Evolutionary conservation across 2,113 vertebrate species (phyloP).

Genomic region (Grammomys dolichurus): DNA sequence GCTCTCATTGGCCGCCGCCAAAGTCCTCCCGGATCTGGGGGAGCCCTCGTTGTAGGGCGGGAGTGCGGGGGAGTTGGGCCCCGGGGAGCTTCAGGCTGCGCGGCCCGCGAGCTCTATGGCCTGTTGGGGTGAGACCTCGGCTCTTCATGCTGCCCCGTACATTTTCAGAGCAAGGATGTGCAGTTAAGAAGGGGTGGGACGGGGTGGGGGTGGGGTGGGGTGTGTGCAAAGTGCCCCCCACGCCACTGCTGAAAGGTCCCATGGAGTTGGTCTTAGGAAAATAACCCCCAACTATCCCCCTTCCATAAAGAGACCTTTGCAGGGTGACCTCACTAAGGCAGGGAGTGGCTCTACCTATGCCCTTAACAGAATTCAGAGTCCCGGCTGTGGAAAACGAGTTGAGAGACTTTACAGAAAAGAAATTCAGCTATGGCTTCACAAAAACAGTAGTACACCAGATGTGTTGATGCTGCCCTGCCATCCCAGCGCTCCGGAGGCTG

Average conservation of each 20-base stretch:
- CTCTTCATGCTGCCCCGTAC: not conserved
- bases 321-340: not conserved
- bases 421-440: not conserved
- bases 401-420: not conserved
- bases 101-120: constrained; percentile 38
- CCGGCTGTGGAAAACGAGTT: not conserved
- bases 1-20: constrained; percentile 72
- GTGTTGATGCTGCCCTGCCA: too few relatives aligned
- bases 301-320: not conserved
- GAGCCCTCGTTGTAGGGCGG: constrained; percentile 72
- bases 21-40: constrained; percentile 71
- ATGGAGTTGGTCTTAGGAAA: constrained; percentile 21
- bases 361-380: not conserved
- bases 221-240: not conserved
- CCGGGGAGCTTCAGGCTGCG: constrained; percentile 68
- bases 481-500: not conserved
- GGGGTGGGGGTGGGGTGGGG: not conserved
- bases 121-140: constrained; percentile 51
- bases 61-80: constrained; percentile 55
- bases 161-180: not conserved
- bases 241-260: not conserved
- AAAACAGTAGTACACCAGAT: not conserved
- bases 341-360: not conserved
- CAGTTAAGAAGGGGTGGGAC: not conserved
- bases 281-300: not conserved